phyloP scores from a whole-genome alignment of 2,797 vertebrate species.

The Lepidocolaptes lacrymiger region DNA sequence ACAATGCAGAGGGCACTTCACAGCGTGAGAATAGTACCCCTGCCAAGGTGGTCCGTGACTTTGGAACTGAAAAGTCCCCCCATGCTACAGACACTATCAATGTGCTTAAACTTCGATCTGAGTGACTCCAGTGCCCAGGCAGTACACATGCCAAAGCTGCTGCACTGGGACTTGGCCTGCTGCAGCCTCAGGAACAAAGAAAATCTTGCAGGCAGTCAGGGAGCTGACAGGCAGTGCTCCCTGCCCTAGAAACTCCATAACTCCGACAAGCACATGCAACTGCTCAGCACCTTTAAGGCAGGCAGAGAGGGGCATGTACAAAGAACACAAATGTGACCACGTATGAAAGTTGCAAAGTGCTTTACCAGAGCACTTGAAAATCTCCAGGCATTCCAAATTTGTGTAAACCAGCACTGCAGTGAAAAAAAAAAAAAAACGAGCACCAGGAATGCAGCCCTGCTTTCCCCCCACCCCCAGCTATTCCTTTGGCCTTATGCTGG shows the following conservation, averaged over 20 bases:
- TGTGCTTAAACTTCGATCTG: neutral
- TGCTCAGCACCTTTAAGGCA: neutral
- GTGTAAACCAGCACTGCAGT: neutral
- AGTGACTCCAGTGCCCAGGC: neutral
- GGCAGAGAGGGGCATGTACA: neutral
- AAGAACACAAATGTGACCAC: neutral
- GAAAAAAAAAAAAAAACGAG: neutral
- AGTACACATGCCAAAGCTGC: neutral
- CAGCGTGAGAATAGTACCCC: conserved; percentile 53
- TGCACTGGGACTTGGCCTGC: neutral
- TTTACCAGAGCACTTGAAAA: neutral
- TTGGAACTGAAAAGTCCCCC: neutral
- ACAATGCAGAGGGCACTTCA: conserved; percentile 47
- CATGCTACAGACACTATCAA: neutral
- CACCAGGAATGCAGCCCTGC: neutral
- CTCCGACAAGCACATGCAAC: neutral
- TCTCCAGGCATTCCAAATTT: neutral
- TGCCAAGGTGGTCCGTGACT: conserved; percentile 29
- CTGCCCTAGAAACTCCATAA: neutral
- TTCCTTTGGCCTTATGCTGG: neutral
- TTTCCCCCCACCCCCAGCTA: neutral
- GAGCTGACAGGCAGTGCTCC: neutral
- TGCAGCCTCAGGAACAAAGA: neutral
- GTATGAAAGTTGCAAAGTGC: neutral
- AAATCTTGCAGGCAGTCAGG: neutral